Evolutionary conservation across 2,113 vertebrate species (phyloP), one percentile per base, ranked within the genome.

Genomic region (Cercopithecus mona): DNA sequence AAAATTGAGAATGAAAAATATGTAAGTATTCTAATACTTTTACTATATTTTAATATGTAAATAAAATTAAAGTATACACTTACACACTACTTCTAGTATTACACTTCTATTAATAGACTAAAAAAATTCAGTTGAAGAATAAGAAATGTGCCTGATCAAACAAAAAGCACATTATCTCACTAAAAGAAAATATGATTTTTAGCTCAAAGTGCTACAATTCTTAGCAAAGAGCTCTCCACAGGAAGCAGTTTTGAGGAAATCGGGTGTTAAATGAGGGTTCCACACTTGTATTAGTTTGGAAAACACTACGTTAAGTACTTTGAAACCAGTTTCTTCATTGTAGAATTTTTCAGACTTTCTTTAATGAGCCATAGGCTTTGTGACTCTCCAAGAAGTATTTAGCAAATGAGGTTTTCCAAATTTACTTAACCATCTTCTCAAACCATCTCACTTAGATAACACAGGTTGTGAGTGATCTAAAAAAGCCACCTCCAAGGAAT

Each of bases 1-100:
- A 30, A 98, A 98, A 98, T 87, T 76, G 96, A 75, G 50, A 97
- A 92, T 94, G 79, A 72, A 88, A 95, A 97, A 97, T 70, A 92
- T 97, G 4, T 89, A 97, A 82, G 72, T 32, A 88, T 64, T 81
- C 59, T 94, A 78, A 64, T 61, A 88, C 92, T 91, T 86, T 72
- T 66, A 95, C 76, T 93, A 68, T 57, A 97, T 48, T 82, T 75
- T 38, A 88, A 68, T 57, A 92, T 84, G 17, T 83, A 96, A 93
- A 92, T 95, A 68, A 88, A 90, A 75, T 43, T 90, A 59, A 88
- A 70, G 27, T 40, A 94, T 25, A 78, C 2, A 83, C 3, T 75
- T 17, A 95, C 6, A 80, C 11, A 81, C 3, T 68, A 73, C 50
- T 90, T 90, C 22, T 89, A 93, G 16, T 14, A 80, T 14, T 59